Evolutionary conservation across 2,797 vertebrate genomes (phyloP), one percentile per base, ranked within the genome.

Genomic region (Gymnoscopelus braueri): DNA sequence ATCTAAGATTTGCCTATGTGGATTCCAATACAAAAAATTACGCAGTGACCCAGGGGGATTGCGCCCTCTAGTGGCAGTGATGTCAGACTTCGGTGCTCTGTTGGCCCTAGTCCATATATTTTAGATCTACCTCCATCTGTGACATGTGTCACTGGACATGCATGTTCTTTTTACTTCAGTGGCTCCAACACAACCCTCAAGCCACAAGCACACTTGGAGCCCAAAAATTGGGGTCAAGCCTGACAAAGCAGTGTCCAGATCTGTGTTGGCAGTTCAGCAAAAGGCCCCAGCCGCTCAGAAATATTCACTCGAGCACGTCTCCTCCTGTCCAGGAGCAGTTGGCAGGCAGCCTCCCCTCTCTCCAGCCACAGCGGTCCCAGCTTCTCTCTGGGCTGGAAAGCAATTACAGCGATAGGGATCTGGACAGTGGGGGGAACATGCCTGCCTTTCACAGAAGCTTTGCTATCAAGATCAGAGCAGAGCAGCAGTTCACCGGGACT

Each of bases 341-440:
- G 82, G 79, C 59, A 60, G 65, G 66, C 75, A 54, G 71, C 32
- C 54, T 23, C 35, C 9, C 8, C 55, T 4, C 35, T 53, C 77
- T 71, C 81, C 80, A 79, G 56, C 68, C 63, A 32, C 47, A 4
- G 64, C 7, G 44, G 29, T 48, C 39, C 39, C 39, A 44, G 69
- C 86, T 80, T 75, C 81, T 85, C 79, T 73, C 76, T 49, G 63
- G 79, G 55, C 56, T 82, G 79, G 72, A 83, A 90, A 79, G 78
- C 87, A 90, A 89, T 92, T 92, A 89, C 79, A 63, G 29, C 77
- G 91, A 92, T 92, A 91, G 72, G 60, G 70, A 90, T 89, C 88
- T 57, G 87, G 77, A 84, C 83, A 86, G 87, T 81, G 84, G 80
- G 68, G 75, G 78, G 74, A 87, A 78, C 85, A 83, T 57, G 80